A percentile compares a stretch with the other conserved stretches of the same genome.
These are phyloP conservation scores for Erethizon dorsatum DNA, from an alignment of 2,797 vertebrate species.

Conservation along the genomic window DNA sequence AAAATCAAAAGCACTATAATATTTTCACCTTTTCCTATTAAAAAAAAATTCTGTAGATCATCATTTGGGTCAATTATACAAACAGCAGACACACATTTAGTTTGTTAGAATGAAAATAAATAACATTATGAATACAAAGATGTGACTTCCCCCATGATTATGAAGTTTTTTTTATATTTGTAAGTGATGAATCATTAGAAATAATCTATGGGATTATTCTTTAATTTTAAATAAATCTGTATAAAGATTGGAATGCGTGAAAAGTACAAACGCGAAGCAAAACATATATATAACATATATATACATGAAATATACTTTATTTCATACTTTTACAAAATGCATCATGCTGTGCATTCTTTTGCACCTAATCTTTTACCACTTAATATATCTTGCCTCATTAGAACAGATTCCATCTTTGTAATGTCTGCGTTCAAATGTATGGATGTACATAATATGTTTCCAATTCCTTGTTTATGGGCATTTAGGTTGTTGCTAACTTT, in stretches of 20 bases:
- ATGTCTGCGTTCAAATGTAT: background rate
- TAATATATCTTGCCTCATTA: background rate
- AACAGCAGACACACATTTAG: slow-evolving; percentile 44
- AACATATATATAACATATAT: background rate
- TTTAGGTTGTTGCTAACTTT: background rate
- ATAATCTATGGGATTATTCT: background rate
- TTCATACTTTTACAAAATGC: background rate
- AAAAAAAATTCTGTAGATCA: background rate
- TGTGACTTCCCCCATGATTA: background rate
- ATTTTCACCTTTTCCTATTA: slow-evolving; percentile 69
- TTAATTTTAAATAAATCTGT: background rate
- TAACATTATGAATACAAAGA: background rate
- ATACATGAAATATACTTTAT: background rate
- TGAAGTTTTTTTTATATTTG: background rate
- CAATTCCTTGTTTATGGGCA: background rate
- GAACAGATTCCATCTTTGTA: background rate
- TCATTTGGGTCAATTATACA: background rate
- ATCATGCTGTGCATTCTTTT: background rate
- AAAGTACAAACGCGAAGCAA: background rate
- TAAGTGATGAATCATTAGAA: background rate
- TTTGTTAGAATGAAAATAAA: slow-evolving; percentile 16
- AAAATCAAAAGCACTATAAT: slow-evolving; percentile 79
- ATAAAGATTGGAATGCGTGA: background rate
- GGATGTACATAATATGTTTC: background rate
- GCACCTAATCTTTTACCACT: background rate